Evolutionary conservation across 2,113 vertebrate genomes (phyloP).

Genomic region (Calidris pugnax): DNA sequence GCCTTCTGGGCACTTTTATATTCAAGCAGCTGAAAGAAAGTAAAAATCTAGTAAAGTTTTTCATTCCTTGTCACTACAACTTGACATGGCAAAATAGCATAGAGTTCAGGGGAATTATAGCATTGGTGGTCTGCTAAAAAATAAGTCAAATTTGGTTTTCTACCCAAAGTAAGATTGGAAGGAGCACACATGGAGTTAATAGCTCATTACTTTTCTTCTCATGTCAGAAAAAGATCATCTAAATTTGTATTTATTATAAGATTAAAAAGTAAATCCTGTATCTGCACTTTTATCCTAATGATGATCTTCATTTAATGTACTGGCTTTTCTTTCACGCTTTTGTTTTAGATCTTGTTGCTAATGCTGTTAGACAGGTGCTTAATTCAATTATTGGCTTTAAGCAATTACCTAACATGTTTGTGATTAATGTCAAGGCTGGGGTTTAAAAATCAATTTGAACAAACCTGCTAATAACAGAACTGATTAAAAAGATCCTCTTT

Average conservation of each 20-base stretch:
- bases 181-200: neutral
- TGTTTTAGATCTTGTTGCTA: constrained; percentile 34
- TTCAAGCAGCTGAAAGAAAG: neutral
- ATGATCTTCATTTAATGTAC: constrained; percentile 16
- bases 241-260: constrained; percentile 29
- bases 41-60: neutral
- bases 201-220: neutral
- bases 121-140: neutral
- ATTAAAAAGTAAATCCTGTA: constrained; percentile 61
- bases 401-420: constrained; percentile 14
- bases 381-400: constrained; percentile 56
- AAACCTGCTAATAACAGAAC: constrained; percentile 32
- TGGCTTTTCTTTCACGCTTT: constrained; percentile 35
- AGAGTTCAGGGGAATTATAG: neutral
- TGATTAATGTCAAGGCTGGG: constrained; percentile 34
- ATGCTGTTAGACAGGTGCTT: constrained; percentile 16
- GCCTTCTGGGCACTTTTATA: neutral
- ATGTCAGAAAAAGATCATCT: neutral
- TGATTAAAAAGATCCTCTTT: constrained; percentile 40
- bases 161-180: neutral
- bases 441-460: constrained; percentile 49
- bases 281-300: constrained; percentile 20
- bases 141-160: neutral
- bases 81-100: neutral
- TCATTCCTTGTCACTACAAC: neutral